Evolutionary conservation across 2,797 vertebrate genomes (phyloP).

Genomic region (Alca torda): DNA sequence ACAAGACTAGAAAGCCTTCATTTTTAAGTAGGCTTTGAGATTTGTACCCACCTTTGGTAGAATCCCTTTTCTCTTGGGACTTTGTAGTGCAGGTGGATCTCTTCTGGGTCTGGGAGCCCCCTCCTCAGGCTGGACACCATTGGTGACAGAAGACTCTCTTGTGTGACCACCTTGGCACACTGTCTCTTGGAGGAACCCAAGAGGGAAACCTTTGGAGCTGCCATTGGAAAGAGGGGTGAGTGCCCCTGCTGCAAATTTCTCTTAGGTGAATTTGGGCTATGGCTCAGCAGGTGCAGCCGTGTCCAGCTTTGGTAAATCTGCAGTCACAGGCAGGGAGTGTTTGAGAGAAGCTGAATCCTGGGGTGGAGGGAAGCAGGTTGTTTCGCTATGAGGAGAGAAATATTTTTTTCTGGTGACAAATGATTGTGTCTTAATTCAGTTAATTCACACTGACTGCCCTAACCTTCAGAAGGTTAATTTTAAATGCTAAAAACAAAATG

Average conservation of each 20-base stretch:
- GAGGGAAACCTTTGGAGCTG: background rate
- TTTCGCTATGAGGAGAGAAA: background rate
- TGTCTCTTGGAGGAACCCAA: background rate
- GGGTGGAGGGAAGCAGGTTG: background rate
- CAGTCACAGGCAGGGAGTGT: background rate
- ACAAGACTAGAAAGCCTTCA: background rate
- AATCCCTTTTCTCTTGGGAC: background rate
- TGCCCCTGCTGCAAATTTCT: background rate
- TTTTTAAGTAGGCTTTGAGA: background rate
- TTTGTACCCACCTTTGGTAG: background rate
- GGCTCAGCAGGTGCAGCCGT: background rate
- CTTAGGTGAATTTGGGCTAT: background rate
- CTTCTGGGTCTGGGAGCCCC: background rate
- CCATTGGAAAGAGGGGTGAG: background rate
- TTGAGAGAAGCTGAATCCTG: background rate
- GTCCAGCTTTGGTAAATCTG: background rate
- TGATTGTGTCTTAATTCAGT: background rate
- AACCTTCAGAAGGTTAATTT: background rate
- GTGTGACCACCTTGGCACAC: background rate
- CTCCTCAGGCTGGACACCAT: background rate
- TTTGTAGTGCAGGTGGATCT: rapidly evolving
- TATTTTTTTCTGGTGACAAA: background rate
- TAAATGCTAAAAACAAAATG: background rate
- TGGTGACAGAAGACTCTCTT: background rate
- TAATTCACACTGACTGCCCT: background rate